These are phyloP conservation scores for Anabacerthia variegaticeps DNA, from an alignment of 2,797 vertebrate genomes.

Conservation along the genomic window DNA sequence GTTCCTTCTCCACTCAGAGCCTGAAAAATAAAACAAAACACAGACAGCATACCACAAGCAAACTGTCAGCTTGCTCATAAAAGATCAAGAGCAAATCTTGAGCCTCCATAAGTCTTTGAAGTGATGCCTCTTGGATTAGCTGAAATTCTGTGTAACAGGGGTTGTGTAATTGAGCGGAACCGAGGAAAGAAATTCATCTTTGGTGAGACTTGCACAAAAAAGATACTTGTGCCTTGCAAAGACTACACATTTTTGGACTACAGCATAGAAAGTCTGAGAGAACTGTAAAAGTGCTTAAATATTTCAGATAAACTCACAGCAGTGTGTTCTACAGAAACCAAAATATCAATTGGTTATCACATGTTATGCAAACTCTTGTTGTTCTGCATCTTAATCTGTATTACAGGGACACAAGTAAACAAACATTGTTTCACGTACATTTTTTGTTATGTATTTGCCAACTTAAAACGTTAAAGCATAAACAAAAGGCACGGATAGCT, in stretches of 20 bases:
- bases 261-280: background rate
- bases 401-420: slow-evolving; percentile 50
- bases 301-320: slow-evolving; percentile 26
- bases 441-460: background rate
- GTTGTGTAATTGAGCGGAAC: slow-evolving; percentile 42
- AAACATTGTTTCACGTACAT: slow-evolving; percentile 26
- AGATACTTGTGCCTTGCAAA: background rate
- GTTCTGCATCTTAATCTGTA: slow-evolving; percentile 36
- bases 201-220: background rate
- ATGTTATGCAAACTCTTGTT: background rate
- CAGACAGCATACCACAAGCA: slow-evolving; percentile 51
- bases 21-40: slow-evolving; percentile 22
- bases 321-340: slow-evolving; percentile 9
- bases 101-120: slow-evolving; percentile 56
- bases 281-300: background rate
- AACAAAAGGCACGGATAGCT: slow-evolving; percentile 54
- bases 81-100: slow-evolving; percentile 62
- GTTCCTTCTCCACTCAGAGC: background rate
- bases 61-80: slow-evolving; percentile 62
- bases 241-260: background rate
- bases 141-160: slow-evolving; percentile 14
- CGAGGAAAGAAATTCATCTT: background rate
- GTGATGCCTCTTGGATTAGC: slow-evolving; percentile 59
- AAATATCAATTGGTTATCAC: slow-evolving; percentile 33
- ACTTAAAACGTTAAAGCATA: background rate